These are phyloP conservation scores for Trypoxylus dichotomus DNA, from an alignment of 1,140 invertebrate species.

Conservation along the genomic window DNA sequence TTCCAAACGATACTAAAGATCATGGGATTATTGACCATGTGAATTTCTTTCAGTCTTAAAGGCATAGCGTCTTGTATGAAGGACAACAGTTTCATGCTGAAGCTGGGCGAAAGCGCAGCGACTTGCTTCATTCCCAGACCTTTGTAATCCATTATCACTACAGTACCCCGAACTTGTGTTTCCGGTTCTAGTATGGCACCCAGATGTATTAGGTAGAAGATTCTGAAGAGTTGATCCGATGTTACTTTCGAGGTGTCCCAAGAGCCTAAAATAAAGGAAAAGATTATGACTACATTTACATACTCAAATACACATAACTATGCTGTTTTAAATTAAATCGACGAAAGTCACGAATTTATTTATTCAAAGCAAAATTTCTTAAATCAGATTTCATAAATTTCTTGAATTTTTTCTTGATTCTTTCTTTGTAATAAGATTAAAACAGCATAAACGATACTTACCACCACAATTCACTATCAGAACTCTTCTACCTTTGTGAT, in stretches of 20 bases:
- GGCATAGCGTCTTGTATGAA: slow-evolving; percentile 90
- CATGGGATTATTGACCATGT: slow-evolving; percentile 88
- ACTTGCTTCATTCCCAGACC: slow-evolving; percentile 74
- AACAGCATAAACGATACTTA: slow-evolving; percentile 35
- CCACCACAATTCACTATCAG: slow-evolving; percentile 45
- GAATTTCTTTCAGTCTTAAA: slow-evolving; percentile 83
- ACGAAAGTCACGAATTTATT: too few relatives aligned
- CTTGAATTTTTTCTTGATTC: too few relatives aligned
- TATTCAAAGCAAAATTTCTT: too few relatives aligned
- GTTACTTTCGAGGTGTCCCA: slow-evolving; percentile 75
- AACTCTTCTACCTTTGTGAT: slow-evolving; percentile 47
- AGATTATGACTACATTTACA: not conserved
- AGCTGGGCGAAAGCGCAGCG: slow-evolving; percentile 67
- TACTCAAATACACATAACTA: not conserved
- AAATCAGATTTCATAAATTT: too few relatives aligned
- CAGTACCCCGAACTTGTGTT: slow-evolving; percentile 71
- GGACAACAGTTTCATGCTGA: slow-evolving; percentile 71
- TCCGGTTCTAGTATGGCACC: slow-evolving; percentile 72
- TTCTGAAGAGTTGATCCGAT: slow-evolving; percentile 72
- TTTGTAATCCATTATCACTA: slow-evolving; percentile 81
- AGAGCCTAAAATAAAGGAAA: slow-evolving; percentile 51
- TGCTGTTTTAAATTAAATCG: too few relatives aligned
- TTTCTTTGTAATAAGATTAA: too few relatives aligned
- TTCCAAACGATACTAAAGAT: slow-evolving; percentile 86
- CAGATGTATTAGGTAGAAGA: slow-evolving; percentile 78